Conservation (phyloP, 1,140 invertebrate species). For the Drosophila micromelanica region DNA sequence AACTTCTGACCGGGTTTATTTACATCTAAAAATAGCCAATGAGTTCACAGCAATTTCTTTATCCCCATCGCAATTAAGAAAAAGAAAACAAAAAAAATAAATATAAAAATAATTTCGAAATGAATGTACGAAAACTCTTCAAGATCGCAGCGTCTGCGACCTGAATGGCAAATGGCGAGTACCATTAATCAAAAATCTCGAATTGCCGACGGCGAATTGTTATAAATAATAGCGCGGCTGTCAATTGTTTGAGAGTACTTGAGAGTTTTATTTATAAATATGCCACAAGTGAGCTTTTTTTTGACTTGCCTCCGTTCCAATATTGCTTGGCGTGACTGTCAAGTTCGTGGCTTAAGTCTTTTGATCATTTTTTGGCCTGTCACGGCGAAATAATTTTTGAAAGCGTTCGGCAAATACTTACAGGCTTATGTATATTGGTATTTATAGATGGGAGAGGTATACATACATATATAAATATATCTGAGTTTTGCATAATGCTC, state of each 20-base stretch:
- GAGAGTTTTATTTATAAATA: conserved; percentile 33
- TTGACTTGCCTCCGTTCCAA: conserved; percentile 34
- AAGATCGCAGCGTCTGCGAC: conserved; percentile 34
- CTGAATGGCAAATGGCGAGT: conserved; percentile 54
- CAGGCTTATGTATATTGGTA: conserved; percentile 14
- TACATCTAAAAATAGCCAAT: conserved; percentile 75
- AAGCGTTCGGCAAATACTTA: conserved; percentile 12
- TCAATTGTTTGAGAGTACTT: conserved; percentile 44
- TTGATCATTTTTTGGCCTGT: conserved; percentile 25
- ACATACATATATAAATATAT: conserved; percentile 5
- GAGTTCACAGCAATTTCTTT: conserved; percentile 64
- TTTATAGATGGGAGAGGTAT: not conserved
- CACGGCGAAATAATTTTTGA: conserved; percentile 16
- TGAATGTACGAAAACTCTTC: conserved; percentile 46
- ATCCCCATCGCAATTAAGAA: conserved; percentile 21
- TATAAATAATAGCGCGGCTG: conserved; percentile 47
- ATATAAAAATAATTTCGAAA: conserved; percentile 14
- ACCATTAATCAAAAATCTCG: conserved; percentile 73
- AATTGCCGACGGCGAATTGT: conserved; percentile 39
- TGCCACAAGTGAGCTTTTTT: conserved; percentile 20
- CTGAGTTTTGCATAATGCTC: conserved; percentile 26
- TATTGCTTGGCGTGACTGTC: conserved; percentile 58
- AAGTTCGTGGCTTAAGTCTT: conserved; percentile 61
- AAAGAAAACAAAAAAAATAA: not conserved
- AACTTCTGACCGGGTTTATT: conserved; percentile 52